A percentile compares a stretch with the other conserved stretches of the same genome.
phyloP scores from a whole-genome alignment of 2,888 invertebrate species.

The Cataglyphis albicans region DNA sequence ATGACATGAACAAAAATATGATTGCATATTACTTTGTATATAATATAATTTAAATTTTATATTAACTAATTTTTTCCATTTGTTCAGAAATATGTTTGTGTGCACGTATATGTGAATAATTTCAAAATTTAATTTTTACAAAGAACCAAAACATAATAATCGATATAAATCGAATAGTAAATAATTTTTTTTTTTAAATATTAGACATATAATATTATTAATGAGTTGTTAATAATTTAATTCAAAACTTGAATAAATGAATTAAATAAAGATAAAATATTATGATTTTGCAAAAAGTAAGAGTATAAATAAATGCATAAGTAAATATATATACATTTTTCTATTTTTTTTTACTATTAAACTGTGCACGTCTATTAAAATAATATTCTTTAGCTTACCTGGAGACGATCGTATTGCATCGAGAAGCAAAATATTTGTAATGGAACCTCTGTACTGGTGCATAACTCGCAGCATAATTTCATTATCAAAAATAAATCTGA shows the following conservation, averaged over 20 bases:
- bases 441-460: slow-evolving; percentile 21
- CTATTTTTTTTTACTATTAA: neutral
- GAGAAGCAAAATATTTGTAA: slow-evolving; percentile 29
- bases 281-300: neutral
- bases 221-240: neutral
- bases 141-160: neutral
- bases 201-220: neutral
- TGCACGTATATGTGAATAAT: neutral
- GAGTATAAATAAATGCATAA: neutral
- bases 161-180: neutral
- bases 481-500: slow-evolving; percentile 28
- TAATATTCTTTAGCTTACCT: slow-evolving; percentile 11
- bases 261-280: neutral
- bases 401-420: slow-evolving; percentile 31
- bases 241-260: neutral
- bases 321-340: neutral
- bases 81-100: neutral
- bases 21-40: neutral
- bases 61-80: neutral
- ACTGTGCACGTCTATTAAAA: neutral
- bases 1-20: neutral
- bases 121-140: neutral
- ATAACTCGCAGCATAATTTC: slow-evolving; percentile 30
- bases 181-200: neutral
- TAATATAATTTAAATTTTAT: neutral